phyloP scores from a whole-genome alignment of 1,140 invertebrate genomes.

The Penaeus japonicus region DNA sequence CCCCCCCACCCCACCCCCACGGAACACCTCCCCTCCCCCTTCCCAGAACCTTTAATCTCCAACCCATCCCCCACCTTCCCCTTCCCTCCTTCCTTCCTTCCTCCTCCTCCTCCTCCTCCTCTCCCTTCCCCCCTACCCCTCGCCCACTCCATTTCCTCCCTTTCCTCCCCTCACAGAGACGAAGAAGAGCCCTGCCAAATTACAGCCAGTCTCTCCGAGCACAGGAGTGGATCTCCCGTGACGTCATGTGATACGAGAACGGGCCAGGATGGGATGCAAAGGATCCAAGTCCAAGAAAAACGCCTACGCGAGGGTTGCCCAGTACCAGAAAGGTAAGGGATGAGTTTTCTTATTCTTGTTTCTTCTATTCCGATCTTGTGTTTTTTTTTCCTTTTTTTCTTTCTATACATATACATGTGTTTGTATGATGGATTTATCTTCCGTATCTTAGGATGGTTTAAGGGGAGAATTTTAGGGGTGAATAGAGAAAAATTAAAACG shows the following conservation, averaged over 20 bases:
- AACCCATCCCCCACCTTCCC: too few relatives aligned
- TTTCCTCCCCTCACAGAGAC: background rate
- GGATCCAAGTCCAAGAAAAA: conserved; percentile 56
- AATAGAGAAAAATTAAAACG: background rate
- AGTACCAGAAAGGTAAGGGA: conserved; percentile 56
- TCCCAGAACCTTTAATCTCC: too few relatives aligned
- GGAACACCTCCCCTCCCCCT: too few relatives aligned
- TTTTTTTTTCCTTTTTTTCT: background rate
- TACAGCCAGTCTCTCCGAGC: background rate
- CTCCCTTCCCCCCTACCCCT: background rate
- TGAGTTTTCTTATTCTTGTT: background rate
- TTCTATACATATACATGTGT: background rate
- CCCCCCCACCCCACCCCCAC: too few relatives aligned
- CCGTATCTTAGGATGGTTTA: too few relatives aligned
- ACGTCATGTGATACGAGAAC: background rate
- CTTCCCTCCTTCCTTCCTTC: too few relatives aligned
- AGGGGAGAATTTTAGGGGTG: too few relatives aligned
- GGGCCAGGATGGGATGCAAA: conserved; percentile 42
- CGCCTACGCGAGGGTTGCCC: conserved; percentile 50
- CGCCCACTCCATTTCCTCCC: background rate
- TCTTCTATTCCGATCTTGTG: background rate
- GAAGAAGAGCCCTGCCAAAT: background rate
- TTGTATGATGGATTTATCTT: background rate
- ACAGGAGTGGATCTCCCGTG: background rate
- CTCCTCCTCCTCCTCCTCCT: too few relatives aligned